phyloP scores from a whole-genome alignment of 2,888 invertebrate genomes.

The Lasiommata megera region DNA sequence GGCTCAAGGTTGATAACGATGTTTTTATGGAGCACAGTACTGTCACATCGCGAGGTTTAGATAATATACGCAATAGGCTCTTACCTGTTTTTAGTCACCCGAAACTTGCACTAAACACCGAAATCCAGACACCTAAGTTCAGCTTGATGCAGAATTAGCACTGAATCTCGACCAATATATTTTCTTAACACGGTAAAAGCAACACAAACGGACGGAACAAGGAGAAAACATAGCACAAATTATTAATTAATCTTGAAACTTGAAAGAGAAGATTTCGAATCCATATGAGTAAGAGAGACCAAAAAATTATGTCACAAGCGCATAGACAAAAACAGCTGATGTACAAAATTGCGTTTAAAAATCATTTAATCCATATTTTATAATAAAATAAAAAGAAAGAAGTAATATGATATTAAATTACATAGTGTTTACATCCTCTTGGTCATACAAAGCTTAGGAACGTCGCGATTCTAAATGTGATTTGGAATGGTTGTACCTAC shows the following conservation, averaged over 20 bases:
- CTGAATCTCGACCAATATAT: slow-evolving; percentile 49
- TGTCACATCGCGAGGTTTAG: slow-evolving; percentile 50
- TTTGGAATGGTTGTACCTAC: too few relatives aligned
- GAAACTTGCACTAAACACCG: slow-evolving; percentile 40
- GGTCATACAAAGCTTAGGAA: too few relatives aligned
- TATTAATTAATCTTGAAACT: slow-evolving; percentile 40
- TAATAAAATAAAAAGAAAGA: too few relatives aligned
- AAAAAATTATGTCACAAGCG: slow-evolving; percentile 11
- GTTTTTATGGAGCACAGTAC: slow-evolving; percentile 53
- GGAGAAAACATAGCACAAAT: slow-evolving; percentile 60
- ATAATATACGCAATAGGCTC: slow-evolving; percentile 62
- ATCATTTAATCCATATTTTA: background rate
- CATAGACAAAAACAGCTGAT: slow-evolving; percentile 60
- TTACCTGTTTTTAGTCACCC: slow-evolving; percentile 52
- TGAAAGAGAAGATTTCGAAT: slow-evolving; percentile 40
- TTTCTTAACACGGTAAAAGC: slow-evolving; percentile 59
- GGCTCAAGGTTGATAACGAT: slow-evolving; percentile 71
- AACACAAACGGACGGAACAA: slow-evolving; percentile 61
- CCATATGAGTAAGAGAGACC: slow-evolving; percentile 39
- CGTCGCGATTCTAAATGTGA: too few relatives aligned
- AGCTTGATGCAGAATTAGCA: slow-evolving; percentile 49
- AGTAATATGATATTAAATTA: too few relatives aligned
- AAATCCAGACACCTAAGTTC: slow-evolving; percentile 50
- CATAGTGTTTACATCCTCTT: too few relatives aligned
- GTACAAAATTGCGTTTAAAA: background rate